Evolutionary conservation across 2,113 vertebrate genomes (phyloP), one percentile per base, ranked within the genome.

Genomic region (Ivindomyrus marchei): DNA sequence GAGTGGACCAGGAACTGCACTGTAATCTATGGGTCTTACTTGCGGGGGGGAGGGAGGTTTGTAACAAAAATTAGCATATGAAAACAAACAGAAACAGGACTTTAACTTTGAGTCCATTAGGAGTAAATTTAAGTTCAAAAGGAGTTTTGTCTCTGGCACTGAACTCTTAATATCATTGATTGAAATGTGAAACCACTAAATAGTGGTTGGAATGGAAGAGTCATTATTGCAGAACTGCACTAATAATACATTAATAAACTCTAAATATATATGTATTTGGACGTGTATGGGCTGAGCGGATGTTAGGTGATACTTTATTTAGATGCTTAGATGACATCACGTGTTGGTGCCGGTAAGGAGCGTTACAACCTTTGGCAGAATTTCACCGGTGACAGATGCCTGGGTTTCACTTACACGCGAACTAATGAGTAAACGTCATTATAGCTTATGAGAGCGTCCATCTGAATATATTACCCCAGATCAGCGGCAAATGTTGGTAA

Each of bases 151-250:
- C 49, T 49, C 17, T 46, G 21, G 31, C 15, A 77, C 11, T 21
- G 42, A 7, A 17, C 84, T 47, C 53, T 39, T 42, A 46, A 70
- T 13, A 39, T 56, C 49, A 88, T 74, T 46, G 80, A 85, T 87
- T 52, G 89, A 27, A 62, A 77, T 58, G 42, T 42, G 47, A 90
- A 89, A 70, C 58, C 45, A 80, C 56, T 49, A 58, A 88, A 58
- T 85, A 77, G 9, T 87, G 62, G 77, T 19, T 87, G 88, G 83
- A 89, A 83, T 89, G 42, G 58, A 58, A 49, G 85, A 86, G 27
- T 24, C 31, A 83, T 52, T n/a, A 31, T 36, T 88, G 83, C 24
- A 85, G 24, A 47, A 47, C 85, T 87, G 45, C 19, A 19, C 8
- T 58, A 11, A 13, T n/a, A 13, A 36, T 46, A 42, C 10, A 62